Evolutionary conservation across 2,113 vertebrate genomes (phyloP).

Genomic region (Triplophysa tibetana): DNA sequence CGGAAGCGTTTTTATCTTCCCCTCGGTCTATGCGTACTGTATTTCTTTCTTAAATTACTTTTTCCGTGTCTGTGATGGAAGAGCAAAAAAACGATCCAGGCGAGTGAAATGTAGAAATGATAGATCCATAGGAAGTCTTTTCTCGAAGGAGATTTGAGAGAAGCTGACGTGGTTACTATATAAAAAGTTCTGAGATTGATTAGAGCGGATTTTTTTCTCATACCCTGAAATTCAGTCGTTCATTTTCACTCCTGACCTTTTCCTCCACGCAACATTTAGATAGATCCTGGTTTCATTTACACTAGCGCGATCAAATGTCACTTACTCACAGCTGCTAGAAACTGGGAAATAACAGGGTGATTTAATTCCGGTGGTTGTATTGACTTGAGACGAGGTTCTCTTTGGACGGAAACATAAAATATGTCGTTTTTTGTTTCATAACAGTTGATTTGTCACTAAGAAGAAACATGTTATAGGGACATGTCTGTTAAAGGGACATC

Average conservation of each 20-base stretch:
- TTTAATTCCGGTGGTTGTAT: not conserved
- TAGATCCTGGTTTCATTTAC: not conserved
- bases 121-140: constrained; percentile 25
- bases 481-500: not conserved
- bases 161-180: not conserved
- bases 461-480: not conserved
- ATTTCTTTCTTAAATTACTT: constrained; percentile 56
- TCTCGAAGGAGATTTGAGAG: constrained; percentile 27
- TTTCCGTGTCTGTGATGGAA: constrained; percentile 42
- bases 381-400: not conserved
- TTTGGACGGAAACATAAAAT: not conserved
- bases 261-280: not conserved
- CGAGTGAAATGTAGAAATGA: constrained; percentile 50
- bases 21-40: not conserved
- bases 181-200: constrained; percentile 43
- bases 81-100: constrained; percentile 29
- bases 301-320: constrained; percentile 19
- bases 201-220: constrained; percentile 35
- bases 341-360: not conserved
- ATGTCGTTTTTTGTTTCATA: not conserved
- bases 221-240: constrained; percentile 36
- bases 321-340: not conserved
- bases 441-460: not conserved
- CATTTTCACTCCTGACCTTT: constrained; percentile 22
- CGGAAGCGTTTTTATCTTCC: constrained; percentile 48